Evolutionary conservation across 2,113 vertebrate species (phyloP).

Genomic region (Oceanodroma tethys): DNA sequence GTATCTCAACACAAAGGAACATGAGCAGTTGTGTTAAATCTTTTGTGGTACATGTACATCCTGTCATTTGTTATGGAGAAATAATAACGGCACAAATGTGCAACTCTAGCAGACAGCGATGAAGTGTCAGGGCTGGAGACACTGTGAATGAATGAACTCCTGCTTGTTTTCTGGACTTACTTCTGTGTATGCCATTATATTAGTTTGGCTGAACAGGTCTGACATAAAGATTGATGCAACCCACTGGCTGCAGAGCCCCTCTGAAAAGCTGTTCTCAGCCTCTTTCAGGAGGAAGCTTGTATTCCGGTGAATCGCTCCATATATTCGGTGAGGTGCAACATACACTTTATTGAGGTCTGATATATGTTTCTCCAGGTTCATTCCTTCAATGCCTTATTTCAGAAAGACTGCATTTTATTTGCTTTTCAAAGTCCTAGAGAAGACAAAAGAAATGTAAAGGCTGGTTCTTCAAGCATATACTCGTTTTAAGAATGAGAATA

Average conservation of each 20-base stretch:
- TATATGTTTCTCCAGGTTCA: neutral
- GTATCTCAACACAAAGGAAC: neutral
- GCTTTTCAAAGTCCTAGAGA: neutral
- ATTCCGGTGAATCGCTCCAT: neutral
- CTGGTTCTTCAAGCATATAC: neutral
- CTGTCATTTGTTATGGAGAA: neutral
- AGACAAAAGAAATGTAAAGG: neutral
- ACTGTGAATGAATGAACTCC: neutral
- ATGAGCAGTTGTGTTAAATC: neutral
- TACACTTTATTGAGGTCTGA: rapidly evolving
- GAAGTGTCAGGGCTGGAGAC: neutral
- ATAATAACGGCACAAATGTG: neutral
- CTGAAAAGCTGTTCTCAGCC: neutral
- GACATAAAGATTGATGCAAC: neutral
- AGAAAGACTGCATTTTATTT: neutral
- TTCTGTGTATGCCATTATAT: neutral
- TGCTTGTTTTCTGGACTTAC: neutral
- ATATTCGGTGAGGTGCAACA: neutral
- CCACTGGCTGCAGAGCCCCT: neutral
- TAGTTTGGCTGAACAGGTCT: neutral
- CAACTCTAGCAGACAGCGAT: neutral
- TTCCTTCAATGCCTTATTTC: neutral
- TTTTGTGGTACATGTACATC: neutral
- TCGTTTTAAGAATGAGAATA: neutral
- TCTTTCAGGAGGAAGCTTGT: neutral